Conservation (phyloP, 2,797 vertebrate genomes). For the Petrocephalus schoutedeni region DNA sequence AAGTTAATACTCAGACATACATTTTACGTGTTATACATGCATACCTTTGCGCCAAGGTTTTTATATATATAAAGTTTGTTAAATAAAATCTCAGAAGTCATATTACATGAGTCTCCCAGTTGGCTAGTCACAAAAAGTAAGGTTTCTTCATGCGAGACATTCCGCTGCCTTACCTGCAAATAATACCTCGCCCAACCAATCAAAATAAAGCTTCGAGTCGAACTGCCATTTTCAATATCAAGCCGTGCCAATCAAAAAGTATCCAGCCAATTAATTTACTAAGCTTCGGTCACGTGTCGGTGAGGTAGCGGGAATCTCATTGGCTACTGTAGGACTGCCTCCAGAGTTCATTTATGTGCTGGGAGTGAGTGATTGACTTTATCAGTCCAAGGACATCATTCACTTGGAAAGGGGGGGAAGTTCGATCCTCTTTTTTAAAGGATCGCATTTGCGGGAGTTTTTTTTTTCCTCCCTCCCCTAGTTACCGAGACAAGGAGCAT, state of each 20-base stretch:
- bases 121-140: constrained; percentile 37
- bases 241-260: constrained; percentile 74
- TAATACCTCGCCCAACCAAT: constrained; percentile 71
- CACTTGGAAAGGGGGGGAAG: constrained; percentile 79
- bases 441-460: constrained; percentile 70
- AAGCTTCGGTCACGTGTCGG: constrained; percentile 69
- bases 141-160: constrained; percentile 45
- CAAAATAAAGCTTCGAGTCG: constrained; percentile 63
- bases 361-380: constrained; percentile 92
- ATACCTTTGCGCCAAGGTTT: background rate
- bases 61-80: background rate
- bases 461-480: constrained; percentile 49
- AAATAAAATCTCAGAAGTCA: background rate
- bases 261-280: constrained; percentile 70
- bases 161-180: constrained; percentile 75
- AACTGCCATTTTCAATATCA: constrained; percentile 79
- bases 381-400: constrained; percentile 96
- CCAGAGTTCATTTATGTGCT: constrained; percentile 90
- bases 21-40: background rate
- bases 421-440: constrained; percentile 76
- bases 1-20: background rate
- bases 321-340: constrained; percentile 76
- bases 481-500: constrained; percentile 52
- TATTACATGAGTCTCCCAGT: constrained; percentile 16
- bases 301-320: constrained; percentile 65